These are phyloP conservation scores for Athripsodes cinereus DNA, from an alignment of 2,888 invertebrate species.

Conservation along the genomic window DNA sequence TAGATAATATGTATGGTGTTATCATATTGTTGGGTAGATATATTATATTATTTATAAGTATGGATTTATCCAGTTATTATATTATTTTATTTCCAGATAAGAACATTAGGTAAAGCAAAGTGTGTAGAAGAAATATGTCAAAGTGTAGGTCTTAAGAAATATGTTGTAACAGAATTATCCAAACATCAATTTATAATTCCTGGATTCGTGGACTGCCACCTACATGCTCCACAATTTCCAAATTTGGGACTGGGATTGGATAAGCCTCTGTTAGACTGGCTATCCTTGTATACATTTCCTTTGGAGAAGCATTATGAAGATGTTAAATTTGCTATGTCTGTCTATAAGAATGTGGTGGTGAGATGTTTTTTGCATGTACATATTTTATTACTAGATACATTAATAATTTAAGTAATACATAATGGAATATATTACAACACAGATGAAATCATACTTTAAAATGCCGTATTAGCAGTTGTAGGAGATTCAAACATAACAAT, in stretches of 20 bases:
- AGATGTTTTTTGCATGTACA: slow-evolving; percentile 34
- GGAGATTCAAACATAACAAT: too few relatives aligned
- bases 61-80: too few relatives aligned
- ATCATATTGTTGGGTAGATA: too few relatives aligned
- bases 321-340: slow-evolving; percentile 57
- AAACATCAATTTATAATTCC: slow-evolving; percentile 70
- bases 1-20: too few relatives aligned
- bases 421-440: too few relatives aligned
- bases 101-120: slow-evolving; percentile 50
- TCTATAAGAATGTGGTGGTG: slow-evolving; percentile 78
- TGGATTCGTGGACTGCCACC: slow-evolving; percentile 84
- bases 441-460: too few relatives aligned
- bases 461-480: too few relatives aligned
- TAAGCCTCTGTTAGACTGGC: slow-evolving; percentile 75
- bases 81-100: slow-evolving; percentile 34
- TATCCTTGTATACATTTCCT: slow-evolving; percentile 79
- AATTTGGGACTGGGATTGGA: slow-evolving; percentile 81
- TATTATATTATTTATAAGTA: too few relatives aligned
- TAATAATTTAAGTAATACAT: too few relatives aligned
- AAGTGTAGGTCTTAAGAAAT: slow-evolving; percentile 14
- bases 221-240: slow-evolving; percentile 85
- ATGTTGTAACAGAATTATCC: slow-evolving; percentile 31
- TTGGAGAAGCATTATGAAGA: slow-evolving; percentile 69
- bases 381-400: neutral
- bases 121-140: slow-evolving; percentile 23